These are phyloP conservation scores for Jordanella pulchra DNA, from an alignment of 2,797 vertebrate species.

Conservation along the genomic window DNA sequence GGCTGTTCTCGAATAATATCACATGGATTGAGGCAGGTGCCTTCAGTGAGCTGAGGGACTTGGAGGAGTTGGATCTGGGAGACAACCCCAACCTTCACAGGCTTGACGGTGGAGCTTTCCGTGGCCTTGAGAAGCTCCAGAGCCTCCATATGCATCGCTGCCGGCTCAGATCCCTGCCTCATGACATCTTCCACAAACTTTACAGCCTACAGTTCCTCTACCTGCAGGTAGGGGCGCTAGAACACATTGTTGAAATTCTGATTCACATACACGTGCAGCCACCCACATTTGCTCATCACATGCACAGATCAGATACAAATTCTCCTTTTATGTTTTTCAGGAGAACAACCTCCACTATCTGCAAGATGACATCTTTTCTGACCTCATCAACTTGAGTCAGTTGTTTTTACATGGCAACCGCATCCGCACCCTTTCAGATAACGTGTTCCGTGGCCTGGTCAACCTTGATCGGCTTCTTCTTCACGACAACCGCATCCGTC, in stretches of 20 bases:
- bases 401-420: slow-evolving; percentile 95
- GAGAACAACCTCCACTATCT: slow-evolving; percentile 94
- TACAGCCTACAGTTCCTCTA: slow-evolving; percentile 98
- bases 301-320: background rate
- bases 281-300: slow-evolving; percentile 26
- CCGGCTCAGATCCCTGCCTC: slow-evolving; percentile 88
- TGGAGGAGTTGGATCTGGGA: slow-evolving; percentile 96
- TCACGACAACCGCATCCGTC: slow-evolving; percentile 90
- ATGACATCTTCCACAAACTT: slow-evolving; percentile 91
- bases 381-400: slow-evolving; percentile 95
- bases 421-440: slow-evolving; percentile 90
- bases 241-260: slow-evolving; percentile 5
- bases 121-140: slow-evolving; percentile 92
- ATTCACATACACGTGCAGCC: slow-evolving; percentile 26
- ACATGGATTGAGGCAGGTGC: slow-evolving; percentile 93
- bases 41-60: slow-evolving; percentile 92
- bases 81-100: slow-evolving; percentile 92
- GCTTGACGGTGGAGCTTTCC: slow-evolving; percentile 93
- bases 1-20: slow-evolving; percentile 98
- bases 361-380: slow-evolving; percentile 94
- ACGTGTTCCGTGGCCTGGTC: slow-evolving; percentile 90
- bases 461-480: slow-evolving; percentile 93
- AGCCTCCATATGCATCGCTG: slow-evolving; percentile 96
- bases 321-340: slow-evolving; percentile 77
- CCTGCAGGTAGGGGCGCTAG: slow-evolving; percentile 78